Percentiles rank a stretch among this genome's conserved stretches.
Conservation (phyloP, 1,140 invertebrate species). For the Drosophila arizonae region DNA sequence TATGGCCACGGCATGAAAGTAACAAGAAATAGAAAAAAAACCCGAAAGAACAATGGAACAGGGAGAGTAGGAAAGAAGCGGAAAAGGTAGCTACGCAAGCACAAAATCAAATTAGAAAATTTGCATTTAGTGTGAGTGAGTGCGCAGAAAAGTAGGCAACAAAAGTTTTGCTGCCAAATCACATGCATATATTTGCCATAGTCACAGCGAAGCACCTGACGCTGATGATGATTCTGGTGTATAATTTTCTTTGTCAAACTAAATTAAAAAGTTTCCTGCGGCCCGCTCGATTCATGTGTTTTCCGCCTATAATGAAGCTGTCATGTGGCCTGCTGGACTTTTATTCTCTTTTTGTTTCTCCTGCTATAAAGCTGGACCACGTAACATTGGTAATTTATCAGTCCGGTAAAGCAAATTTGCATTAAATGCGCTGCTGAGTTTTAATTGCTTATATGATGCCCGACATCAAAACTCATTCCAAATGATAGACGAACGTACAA, state of each 20-base stretch:
- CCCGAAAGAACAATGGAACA: background rate
- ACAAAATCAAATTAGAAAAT: conserved; percentile 73
- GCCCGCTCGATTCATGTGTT: conserved; percentile 19
- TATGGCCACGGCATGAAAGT: conserved; percentile 13
- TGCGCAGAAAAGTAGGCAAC: conserved; percentile 63
- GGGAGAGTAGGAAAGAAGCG: too few relatives aligned
- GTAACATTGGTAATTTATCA: conserved; percentile 34
- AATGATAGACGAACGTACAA: conserved; percentile 13
- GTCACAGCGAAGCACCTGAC: conserved; percentile 3
- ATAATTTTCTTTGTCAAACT: conserved; percentile 73
- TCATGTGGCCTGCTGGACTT: conserved; percentile 43
- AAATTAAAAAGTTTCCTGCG: conserved; percentile 69
- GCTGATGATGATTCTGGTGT: conserved; percentile 43
- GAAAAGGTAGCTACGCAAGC: conserved; percentile 54
- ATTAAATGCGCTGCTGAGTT: conserved; percentile 28
- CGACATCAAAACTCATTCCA: conserved; percentile 10
- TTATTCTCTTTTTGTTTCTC: background rate
- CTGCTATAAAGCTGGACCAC: background rate
- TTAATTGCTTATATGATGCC: conserved; percentile 38
- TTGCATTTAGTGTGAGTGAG: conserved; percentile 65
- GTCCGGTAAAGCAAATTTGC: conserved; percentile 32
- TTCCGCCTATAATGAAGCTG: conserved; percentile 66
- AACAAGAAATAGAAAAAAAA: conserved; percentile 17
- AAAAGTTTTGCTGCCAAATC: conserved; percentile 54
- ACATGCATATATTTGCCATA: conserved; percentile 54